A percentile compares a stretch with the other conserved stretches of the same genome.
phyloP scores from a whole-genome alignment of 2,113 vertebrate genomes.

The Trogon surrucura region DNA sequence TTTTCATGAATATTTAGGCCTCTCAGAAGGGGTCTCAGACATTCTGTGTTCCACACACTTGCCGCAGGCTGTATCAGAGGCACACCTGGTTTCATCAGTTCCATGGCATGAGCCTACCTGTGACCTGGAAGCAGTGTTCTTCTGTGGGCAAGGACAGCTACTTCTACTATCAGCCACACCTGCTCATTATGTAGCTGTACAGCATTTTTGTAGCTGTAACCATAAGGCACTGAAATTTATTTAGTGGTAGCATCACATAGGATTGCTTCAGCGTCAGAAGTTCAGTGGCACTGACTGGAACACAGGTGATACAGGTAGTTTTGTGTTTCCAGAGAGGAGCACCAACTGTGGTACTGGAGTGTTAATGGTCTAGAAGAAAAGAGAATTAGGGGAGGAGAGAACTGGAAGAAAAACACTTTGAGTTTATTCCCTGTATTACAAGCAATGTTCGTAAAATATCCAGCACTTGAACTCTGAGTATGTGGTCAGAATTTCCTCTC shows the following conservation, averaged over 20 bases:
- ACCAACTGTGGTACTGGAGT: background rate
- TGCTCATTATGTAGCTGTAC: background rate
- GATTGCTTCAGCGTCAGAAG: background rate
- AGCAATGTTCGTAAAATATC: background rate
- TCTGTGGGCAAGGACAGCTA: background rate
- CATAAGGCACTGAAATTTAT: background rate
- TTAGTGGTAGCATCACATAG: background rate
- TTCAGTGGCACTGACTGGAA: background rate
- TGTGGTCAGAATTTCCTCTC: constrained; percentile 65
- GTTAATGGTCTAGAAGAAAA: background rate
- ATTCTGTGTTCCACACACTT: fast-evolving
- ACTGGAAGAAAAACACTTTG: background rate
- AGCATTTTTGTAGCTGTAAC: background rate
- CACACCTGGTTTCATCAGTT: background rate
- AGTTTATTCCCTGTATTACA: background rate
- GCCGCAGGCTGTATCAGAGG: fast-evolving
- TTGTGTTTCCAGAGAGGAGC: background rate
- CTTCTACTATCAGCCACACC: background rate
- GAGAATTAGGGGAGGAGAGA: background rate
- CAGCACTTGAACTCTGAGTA: constrained; percentile 22
- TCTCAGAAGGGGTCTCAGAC: background rate
- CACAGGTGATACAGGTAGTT: background rate
- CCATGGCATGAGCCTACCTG: background rate
- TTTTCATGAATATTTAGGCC: background rate
- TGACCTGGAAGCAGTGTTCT: background rate